Conservation (phyloP, 2,113 vertebrate species). For the Phodopus roborovskii region DNA sequence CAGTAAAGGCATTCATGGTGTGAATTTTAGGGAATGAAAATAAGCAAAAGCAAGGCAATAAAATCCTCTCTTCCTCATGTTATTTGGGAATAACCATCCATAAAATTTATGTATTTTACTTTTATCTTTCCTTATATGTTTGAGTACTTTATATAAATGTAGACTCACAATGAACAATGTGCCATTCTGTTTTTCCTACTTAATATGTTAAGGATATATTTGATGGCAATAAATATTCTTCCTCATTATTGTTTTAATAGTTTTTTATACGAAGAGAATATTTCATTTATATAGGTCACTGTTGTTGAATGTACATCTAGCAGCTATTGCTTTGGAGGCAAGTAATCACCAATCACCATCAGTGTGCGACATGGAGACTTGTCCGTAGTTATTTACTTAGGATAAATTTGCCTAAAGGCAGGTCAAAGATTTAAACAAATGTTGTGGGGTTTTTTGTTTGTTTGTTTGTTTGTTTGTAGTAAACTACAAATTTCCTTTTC, state of each 20-base stretch:
- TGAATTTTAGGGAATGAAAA: slow-evolving; percentile 50
- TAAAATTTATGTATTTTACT: background rate
- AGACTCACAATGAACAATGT: background rate
- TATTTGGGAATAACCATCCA: background rate
- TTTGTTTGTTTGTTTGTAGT: background rate
- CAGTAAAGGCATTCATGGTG: slow-evolving; percentile 36
- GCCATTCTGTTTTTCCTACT: background rate
- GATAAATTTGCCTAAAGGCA: slow-evolving; percentile 45
- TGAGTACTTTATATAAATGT: background rate
- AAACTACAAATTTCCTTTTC: slow-evolving; percentile 18
- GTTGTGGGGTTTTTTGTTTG: background rate
- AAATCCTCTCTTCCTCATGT: background rate
- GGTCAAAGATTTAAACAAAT: slow-evolving; percentile 37
- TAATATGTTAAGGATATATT: slow-evolving; percentile 38
- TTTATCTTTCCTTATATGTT: slow-evolving; percentile 4
- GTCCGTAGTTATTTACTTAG: slow-evolving; percentile 43
- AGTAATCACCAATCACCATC: slow-evolving; percentile 6
- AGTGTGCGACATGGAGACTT: background rate
- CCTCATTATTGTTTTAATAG: slow-evolving; percentile 48
- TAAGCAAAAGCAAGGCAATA: slow-evolving; percentile 29
- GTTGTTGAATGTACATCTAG: slow-evolving; percentile 8
- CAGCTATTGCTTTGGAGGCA: slow-evolving; percentile 26
- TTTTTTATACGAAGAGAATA: slow-evolving; percentile 22
- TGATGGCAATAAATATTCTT: slow-evolving; percentile 43
- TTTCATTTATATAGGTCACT: slow-evolving; percentile 52